phyloP scores from a whole-genome alignment of 35 echinoderm and acorn worm genomes.

The Acanthaster planci region DNA sequence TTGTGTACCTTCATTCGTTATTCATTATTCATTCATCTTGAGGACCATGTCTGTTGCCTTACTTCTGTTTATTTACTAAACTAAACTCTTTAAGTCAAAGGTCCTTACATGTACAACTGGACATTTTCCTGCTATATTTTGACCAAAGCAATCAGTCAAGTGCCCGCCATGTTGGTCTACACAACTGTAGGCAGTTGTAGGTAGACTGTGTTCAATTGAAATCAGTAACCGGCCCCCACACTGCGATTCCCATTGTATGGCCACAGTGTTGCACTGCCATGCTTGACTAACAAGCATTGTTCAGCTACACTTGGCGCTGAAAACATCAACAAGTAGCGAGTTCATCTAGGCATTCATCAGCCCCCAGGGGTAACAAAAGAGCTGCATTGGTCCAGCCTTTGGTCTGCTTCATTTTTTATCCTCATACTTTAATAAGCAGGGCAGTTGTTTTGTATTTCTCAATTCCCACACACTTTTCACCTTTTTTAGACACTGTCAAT shows the following conservation, averaged over 20 bases:
- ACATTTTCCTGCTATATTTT: no score
- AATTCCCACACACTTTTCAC: background rate
- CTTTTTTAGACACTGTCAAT: no score
- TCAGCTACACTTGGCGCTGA: background rate
- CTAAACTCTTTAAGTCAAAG: no score
- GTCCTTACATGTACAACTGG: no score
- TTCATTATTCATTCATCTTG: no score
- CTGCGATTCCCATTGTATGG: background rate
- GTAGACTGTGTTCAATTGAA: no score
- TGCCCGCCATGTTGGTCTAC: no score
- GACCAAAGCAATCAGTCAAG: no score
- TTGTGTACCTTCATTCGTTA: no score
- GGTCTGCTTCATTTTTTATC: background rate
- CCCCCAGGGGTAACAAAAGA: background rate
- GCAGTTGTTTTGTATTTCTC: background rate
- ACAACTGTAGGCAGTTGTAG: no score
- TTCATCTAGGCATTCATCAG: slow-evolving; percentile 1
- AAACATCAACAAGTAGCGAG: background rate
- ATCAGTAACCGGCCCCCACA: background rate
- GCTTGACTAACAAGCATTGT: background rate
- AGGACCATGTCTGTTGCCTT: no score
- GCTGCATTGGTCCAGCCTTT: background rate
- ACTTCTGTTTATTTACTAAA: no score
- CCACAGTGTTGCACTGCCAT: background rate
- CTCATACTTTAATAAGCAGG: background rate